Base-by-base conservation (phyloP, 2,113 vertebrate genomes). In the Heterocephalus glaber region DNA sequence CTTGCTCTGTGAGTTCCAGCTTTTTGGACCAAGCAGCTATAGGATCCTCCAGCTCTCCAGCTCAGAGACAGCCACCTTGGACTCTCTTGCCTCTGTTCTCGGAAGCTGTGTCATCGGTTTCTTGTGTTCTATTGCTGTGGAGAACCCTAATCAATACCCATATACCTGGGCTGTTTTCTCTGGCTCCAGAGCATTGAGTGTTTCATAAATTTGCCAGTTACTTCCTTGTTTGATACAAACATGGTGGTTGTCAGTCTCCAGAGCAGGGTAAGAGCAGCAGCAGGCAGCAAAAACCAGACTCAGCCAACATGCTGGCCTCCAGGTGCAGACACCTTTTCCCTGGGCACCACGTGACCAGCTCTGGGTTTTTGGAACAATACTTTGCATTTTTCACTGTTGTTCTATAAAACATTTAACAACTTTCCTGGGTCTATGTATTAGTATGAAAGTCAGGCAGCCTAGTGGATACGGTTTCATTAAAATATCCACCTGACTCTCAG, bases 301-400 rank as follows among this genome's bases (percentile, higher is more conserved):
- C 6, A 1, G 5, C 33, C 5, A 19, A 4, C 4, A 22, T 13
- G 1, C 2, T 0, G 14, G 54, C 41, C 54, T 30, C 47, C 2
- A 8, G 22, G 14, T 44, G 24, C 22, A 74, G 41, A 28, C 1
- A 28, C 5, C 70, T 74, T 28, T 74, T 70, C 19, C 56, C 76
- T 56, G 30, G n/a, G 16, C 16, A n/a, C 60, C 4, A 0, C 0
- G 4, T 12, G 10, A 58, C 16, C 3, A 28, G 24, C 3, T 83
- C n/a, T 19, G 17, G 30, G 35, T 28, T 63, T 58, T 63, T 20
- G 26, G 54, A 33, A 14, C 47, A 8, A 5, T 1, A 24, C 52
- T 90, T 77, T 0, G 19, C 1, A 1, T 26, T 47, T 52, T 63
- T 76, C n/a, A 30, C 19, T 33, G 24, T 47, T 2, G 5, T 68